Base-by-base conservation (phyloP, 2,888 invertebrate species). In the Dilophus febrilis region DNA sequence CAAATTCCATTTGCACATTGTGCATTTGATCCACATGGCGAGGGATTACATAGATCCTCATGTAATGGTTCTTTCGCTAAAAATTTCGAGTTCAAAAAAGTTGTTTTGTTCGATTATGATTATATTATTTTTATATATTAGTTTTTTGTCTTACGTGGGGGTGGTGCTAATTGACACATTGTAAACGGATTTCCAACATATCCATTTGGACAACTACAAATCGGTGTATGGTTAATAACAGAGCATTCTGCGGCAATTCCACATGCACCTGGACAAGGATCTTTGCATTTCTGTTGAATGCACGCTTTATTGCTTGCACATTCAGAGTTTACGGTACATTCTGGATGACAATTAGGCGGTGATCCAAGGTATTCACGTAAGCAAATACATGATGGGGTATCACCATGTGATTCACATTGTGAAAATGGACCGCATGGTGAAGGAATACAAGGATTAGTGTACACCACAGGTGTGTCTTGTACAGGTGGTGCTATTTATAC, bases 241-340 rank as follows among this genome's bases (percentile, higher is more conserved):
- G 58, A 64, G 55, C 77, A 72, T 57, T 82, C 28, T 5, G 83
- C 77, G 51, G 77, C 77, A 36, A 77, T 69, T 35, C 84, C 83
- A 53, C 84, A 84, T 3, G 81, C 77, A 37, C 83, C 83, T 8
- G 76, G 75, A 49, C 84, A 85, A 14, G 84, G 84, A 59, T 86
- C 79, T 12, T 72, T 58, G 53, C 87, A 87, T 54, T 68, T 72
- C 49, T 77, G 74, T 45, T 74, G 71, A 38, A 83, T 62, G 53
- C 86, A 87, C 40, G 84, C 80, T 52, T 69, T 75, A 54, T 82
- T 67, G 52, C 80, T 80, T 37, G 77, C 68, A 65, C 87, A 87
- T 52, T 87, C 86, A 2, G 80, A 74, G 53, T 77, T 80, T 13
- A 77, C 70, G 37, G 87, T 63, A 61, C 88, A 88, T 64, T 87